A percentile compares a stretch with the other conserved stretches of the same genome.
Evolutionary conservation across 2,113 vertebrate genomes (phyloP).

Genomic region (Phalacrocorax carbo): DNA sequence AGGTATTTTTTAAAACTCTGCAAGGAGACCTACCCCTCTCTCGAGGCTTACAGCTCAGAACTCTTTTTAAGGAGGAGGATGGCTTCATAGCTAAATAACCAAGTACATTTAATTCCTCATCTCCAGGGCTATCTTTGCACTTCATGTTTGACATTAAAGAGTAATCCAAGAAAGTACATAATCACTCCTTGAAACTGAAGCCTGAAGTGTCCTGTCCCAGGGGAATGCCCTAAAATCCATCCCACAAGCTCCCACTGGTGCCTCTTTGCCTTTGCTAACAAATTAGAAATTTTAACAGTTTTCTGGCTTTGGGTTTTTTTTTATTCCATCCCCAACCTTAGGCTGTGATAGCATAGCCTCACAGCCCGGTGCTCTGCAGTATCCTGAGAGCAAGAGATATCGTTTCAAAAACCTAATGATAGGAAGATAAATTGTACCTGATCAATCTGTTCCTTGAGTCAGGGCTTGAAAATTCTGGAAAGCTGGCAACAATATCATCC

Average conservation of each 20-base stretch:
- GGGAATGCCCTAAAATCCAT: neutral
- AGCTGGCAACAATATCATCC: neutral
- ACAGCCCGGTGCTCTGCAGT: neutral
- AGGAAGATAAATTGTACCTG: neutral
- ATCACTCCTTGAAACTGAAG: neutral
- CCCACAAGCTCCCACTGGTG: neutral
- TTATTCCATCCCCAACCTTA: neutral
- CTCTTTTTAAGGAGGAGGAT: neutral
- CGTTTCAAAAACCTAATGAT: neutral
- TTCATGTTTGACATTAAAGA: neutral
- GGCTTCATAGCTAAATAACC: neutral
- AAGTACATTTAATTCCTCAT: neutral
- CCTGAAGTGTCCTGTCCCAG: neutral
- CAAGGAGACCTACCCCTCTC: accelerated
- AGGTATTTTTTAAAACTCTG: neutral
- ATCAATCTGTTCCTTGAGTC: neutral
- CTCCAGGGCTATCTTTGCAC: neutral
- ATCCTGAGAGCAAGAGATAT: neutral
- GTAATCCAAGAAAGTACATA: neutral
- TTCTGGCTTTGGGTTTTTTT: neutral
- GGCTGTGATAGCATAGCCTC: neutral
- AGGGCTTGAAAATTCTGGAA: neutral
- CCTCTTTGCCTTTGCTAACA: neutral
- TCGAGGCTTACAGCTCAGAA: neutral
- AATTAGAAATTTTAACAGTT: neutral